These are phyloP conservation scores for Drosophila tristis DNA, from an alignment of 1,140 invertebrate species.

Conservation along the genomic window DNA sequence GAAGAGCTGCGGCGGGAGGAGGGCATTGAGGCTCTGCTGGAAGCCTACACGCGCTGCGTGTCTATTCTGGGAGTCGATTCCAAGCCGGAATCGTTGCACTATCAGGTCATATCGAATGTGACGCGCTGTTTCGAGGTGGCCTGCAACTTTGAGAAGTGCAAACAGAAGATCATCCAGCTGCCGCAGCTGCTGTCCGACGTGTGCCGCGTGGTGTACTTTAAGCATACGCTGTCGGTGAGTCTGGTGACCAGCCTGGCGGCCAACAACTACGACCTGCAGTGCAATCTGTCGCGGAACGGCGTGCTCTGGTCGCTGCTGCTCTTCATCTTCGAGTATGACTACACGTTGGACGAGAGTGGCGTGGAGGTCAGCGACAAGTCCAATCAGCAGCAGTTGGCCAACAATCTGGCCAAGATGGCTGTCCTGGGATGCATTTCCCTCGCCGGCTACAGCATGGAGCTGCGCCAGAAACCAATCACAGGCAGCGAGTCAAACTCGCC, in stretches of 20 bases:
- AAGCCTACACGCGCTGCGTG: constrained; percentile 96
- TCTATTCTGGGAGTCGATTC: constrained; percentile 93
- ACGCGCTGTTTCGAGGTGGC: constrained; percentile 97
- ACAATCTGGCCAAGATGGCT: constrained; percentile 94
- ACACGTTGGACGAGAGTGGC: constrained; percentile 98
- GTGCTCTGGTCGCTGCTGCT: constrained; percentile 96
- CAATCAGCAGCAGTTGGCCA: constrained; percentile 95
- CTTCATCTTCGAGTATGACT: constrained; percentile 98
- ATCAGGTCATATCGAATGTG: constrained; percentile 97
- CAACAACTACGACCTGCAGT: constrained; percentile 90
- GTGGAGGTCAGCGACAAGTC: constrained; percentile 93
- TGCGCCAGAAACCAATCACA: constrained; percentile 59
- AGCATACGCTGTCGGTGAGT: constrained; percentile 84
- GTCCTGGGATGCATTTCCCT: constrained; percentile 93
- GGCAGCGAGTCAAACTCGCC: constrained; percentile 65
- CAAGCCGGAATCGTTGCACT: constrained; percentile 91
- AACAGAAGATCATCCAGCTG: constrained; percentile 94
- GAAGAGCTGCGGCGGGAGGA: constrained; percentile 97
- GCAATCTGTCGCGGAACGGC: constrained; percentile 95
- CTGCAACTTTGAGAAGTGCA: constrained; percentile 95
- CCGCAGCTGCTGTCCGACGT: constrained; percentile 94
- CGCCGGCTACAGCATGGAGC: constrained; percentile 87
- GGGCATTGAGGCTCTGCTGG: constrained; percentile 94
- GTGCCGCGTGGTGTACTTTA: constrained; percentile 95
- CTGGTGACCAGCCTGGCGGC: constrained; percentile 83